phyloP scores from a whole-genome alignment of 2,888 invertebrate species.

The Suillia variegata region DNA sequence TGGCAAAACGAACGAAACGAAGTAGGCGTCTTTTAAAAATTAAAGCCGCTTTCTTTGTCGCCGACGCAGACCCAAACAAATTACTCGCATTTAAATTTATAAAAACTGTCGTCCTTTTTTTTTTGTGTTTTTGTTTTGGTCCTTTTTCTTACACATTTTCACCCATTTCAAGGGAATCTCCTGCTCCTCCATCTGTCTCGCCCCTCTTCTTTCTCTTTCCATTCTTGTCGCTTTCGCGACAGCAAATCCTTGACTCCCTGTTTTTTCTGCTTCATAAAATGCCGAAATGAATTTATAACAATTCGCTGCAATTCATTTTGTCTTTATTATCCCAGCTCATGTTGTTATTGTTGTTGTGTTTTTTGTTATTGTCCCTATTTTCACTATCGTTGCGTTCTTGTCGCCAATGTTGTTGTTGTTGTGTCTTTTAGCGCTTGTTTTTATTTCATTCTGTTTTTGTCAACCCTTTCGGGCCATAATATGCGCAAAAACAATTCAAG shows the following conservation, averaged over 20 bases:
- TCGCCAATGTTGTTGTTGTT: not conserved
- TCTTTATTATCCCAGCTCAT: conserved; percentile 16
- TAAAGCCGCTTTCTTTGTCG: too few species aligned
- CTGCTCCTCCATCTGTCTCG: too few species aligned
- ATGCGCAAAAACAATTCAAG: conserved; percentile 23
- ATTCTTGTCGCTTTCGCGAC: too few species aligned
- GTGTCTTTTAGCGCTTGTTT: not conserved
- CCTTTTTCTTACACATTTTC: too few species aligned
- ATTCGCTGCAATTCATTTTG: conserved; percentile 28
- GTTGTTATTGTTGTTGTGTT: conserved; percentile 2
- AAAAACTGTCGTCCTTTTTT: conserved; percentile 13
- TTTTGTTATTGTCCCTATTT: not conserved
- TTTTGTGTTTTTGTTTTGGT: too few species aligned
- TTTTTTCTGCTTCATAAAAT: too few species aligned
- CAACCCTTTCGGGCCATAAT: conserved; percentile 13
- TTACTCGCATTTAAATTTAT: conserved; percentile 22
- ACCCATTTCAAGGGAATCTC: too few species aligned
- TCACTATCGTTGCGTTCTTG: not conserved
- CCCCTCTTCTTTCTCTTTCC: too few species aligned
- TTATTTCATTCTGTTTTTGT: conserved; percentile 5
- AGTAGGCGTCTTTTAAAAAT: too few species aligned
- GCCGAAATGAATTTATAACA: conserved; percentile 26
- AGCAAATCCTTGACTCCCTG: too few species aligned
- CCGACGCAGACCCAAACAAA: conserved; percentile 18
- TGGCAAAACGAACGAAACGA: too few species aligned